Base-by-base conservation (phyloP, 2,888 invertebrate species). In the Eilema caniola region DNA sequence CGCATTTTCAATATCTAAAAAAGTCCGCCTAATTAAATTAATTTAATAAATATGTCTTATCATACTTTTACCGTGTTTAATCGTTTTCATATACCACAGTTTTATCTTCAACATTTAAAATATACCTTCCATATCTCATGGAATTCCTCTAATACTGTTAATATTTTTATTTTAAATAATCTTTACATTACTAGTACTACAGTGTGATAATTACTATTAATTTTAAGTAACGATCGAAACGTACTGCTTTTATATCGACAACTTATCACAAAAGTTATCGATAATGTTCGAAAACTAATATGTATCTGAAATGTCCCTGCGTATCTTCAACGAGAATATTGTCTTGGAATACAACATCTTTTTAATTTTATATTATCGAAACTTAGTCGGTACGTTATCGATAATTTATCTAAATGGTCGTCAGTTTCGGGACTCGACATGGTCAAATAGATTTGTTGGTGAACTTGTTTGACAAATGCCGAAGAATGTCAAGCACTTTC, bases 401-500 rank as follows among this genome's bases (percentile, higher is more conserved):
- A 10, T 20, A 53, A 65, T 37, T 61, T 61, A 56, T 67, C 47
- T 47, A 37, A 61, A 53, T 61, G 20, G 33, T 33, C 56, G 65
- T 68, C 53, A 23, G 66, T 70, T 71, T 73, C 62, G 47, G 68
- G 66, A 69, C 74, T 70, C 68, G 33, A 62, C 57, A 47, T 47
- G 25, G n/a, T 67, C 63, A 73, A 66, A 77, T 68, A 68, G 74
- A 81, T 77, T 72, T 76, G 78, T 83, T 80, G 78, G 63, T 61
- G 37, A 74, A 77, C 76, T 72, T 66, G 80, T 83, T 78, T 77
- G 75, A 75, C 77, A 75, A 75, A 69, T 80, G 78, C 76, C 73
- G 64, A 72, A 70, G 72, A 74, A 75, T 76, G 76, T 77, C 72
- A 80, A 78, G 72, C 75, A 65, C 57, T 71, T 60, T 20, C 41